Conservation (phyloP, 1,140 invertebrate genomes). For the Drosophila mauritiana region DNA sequence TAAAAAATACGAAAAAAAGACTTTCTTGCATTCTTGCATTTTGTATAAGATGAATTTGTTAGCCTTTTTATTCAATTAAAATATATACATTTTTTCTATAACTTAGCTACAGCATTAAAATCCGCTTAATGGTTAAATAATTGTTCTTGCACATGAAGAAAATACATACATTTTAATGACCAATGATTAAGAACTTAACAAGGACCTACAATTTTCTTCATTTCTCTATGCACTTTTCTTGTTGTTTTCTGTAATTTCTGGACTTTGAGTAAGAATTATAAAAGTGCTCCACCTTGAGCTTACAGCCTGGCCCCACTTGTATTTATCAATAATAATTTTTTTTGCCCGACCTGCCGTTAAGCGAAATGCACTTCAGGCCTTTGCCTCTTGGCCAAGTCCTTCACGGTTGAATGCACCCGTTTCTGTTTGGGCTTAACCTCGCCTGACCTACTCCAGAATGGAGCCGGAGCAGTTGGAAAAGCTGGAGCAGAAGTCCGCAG, state of each 20-base stretch:
- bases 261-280: constrained; percentile 2
- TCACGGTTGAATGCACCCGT: constrained; percentile 73
- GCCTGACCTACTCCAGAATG: constrained; percentile 49
- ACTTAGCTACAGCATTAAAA: too few species aligned
- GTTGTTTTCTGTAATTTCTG: background rate
- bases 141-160: too few species aligned
- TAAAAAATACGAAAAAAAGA: background rate
- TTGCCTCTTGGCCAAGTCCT: constrained; percentile 41
- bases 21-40: too few species aligned
- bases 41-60: background rate
- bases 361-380: constrained; percentile 36
- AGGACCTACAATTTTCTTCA: background rate
- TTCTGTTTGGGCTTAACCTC: constrained; percentile 64
- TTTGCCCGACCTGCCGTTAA: constrained; percentile 24
- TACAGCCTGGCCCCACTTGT: constrained; percentile 5
- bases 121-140: too few species aligned
- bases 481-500: constrained; percentile 25
- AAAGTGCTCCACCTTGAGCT: constrained; percentile 15
- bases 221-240: background rate
- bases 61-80: background rate
- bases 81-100: too few species aligned
- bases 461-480: constrained; percentile 2
- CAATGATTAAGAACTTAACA: too few species aligned
- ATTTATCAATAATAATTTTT: constrained; percentile 42
- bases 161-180: too few species aligned